Evolutionary conservation across 2,888 invertebrate species (phyloP).

Genomic region (Drosophila anomalata): DNA sequence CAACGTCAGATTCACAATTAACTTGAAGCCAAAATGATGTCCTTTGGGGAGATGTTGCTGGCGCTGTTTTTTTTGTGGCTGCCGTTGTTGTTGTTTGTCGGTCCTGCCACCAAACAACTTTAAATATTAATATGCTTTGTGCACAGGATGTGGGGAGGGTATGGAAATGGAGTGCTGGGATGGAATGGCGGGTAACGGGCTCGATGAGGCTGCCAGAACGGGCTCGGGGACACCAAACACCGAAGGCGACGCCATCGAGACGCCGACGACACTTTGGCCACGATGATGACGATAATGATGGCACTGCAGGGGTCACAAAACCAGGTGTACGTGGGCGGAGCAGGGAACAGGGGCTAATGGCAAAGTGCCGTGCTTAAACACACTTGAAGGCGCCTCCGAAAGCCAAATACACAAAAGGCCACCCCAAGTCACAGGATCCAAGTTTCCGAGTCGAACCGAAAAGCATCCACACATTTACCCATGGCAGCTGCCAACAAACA

Average conservation of each 20-base stretch:
- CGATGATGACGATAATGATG: constrained; percentile 34
- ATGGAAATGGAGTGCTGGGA: constrained; percentile 1
- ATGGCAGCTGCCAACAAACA: constrained; percentile 26
- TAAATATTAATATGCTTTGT: constrained; percentile 74
- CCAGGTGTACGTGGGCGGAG: constrained; percentile 30
- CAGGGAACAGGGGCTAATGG: constrained; percentile 56
- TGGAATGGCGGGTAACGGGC: constrained; percentile 38
- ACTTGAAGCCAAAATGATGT: constrained; percentile 74
- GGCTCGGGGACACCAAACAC: constrained; percentile 30
- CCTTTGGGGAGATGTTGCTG: constrained; percentile 49
- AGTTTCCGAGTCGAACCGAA: constrained; percentile 1
- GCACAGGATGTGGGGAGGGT: constrained; percentile 31
- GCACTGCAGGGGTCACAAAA: constrained; percentile 16
- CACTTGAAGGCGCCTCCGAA: constrained; percentile 63
- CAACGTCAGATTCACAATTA: constrained; percentile 64
- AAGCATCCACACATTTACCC: constrained; percentile 9
- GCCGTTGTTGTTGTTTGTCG: constrained; percentile 14
- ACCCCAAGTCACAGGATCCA: constrained; percentile 1
- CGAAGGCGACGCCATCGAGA: constrained; percentile 63
- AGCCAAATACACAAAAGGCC: constrained; percentile 54
- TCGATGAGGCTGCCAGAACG: constrained; percentile 11
- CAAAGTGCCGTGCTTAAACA: constrained; percentile 73
- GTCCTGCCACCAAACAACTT: constrained; percentile 60
- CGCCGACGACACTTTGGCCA: constrained; percentile 69
- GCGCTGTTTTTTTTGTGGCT: constrained; percentile 8